These are phyloP conservation scores for Formicarius rufipectus DNA, from an alignment of 2,113 vertebrate genomes.

Conservation along the genomic window DNA sequence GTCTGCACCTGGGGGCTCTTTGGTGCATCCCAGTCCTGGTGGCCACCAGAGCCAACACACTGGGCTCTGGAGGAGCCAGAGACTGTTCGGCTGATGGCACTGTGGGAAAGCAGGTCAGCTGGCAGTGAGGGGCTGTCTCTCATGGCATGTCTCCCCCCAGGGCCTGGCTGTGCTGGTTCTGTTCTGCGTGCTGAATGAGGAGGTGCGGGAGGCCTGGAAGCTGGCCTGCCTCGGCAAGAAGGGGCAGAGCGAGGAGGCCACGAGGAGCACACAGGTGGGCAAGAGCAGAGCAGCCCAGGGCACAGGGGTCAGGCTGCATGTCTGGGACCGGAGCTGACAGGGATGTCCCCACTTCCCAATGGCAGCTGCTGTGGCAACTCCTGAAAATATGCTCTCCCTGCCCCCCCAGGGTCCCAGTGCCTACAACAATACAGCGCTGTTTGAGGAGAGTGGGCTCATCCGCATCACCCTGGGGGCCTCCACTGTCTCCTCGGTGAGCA, in stretches of 20 bases:
- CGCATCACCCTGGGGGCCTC: constrained; percentile 97
- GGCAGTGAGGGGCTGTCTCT: not conserved
- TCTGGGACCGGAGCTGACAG: not conserved
- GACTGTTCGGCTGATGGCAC: rapidly evolving
- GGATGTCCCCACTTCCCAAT: rapidly evolving
- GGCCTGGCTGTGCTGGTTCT: constrained; percentile 88
- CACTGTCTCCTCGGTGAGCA: constrained; percentile 97
- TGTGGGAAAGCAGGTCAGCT: not conserved
- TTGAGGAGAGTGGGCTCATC: constrained; percentile 97
- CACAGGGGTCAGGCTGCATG: not conserved
- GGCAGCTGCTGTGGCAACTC: not conserved
- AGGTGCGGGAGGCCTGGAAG: constrained; percentile 91
- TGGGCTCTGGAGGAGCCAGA: not conserved
- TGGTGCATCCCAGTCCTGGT: not conserved
- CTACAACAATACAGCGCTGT: constrained; percentile 92
- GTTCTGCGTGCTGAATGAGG: constrained; percentile 91
- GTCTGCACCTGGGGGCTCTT: not conserved
- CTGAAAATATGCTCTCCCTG: not conserved
- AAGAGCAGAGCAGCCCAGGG: constrained; percentile 47
- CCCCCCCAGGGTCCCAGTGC: constrained; percentile 81
- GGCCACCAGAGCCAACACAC: rapidly evolving
- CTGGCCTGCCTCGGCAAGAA: constrained; percentile 88
- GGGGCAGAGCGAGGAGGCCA: constrained; percentile 82
- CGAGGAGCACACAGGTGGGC: constrained; percentile 79
- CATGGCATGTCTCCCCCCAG: constrained; percentile 48